A percentile compares a stretch with the other conserved stretches of the same genome.
Conservation (phyloP, 2,888 invertebrate species). For the Drosophila testacea region DNA sequence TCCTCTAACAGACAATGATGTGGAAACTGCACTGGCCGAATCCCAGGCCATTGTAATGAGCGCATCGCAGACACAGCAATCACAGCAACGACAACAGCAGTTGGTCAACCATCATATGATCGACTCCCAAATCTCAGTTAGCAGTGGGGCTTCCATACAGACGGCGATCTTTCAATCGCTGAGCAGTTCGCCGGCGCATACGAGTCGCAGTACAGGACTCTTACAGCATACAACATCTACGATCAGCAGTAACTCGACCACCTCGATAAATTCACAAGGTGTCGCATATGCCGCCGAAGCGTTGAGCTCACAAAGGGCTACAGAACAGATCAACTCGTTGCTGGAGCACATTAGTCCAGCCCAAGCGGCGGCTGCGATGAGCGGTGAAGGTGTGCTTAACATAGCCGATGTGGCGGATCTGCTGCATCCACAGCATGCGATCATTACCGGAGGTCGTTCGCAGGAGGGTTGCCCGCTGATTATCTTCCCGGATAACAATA, state of each 20-base stretch:
- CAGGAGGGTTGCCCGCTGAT: conserved; percentile 96
- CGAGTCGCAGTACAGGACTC: conserved; percentile 47
- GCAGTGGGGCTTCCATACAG: conserved; percentile 84
- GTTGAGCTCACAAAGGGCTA: conserved; percentile 51
- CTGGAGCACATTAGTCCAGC: conserved; percentile 82
- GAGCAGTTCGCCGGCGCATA: conserved; percentile 72
- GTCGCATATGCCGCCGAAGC: conserved; percentile 75
- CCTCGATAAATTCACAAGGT: conserved; percentile 61
- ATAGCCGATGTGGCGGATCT: conserved; percentile 92
- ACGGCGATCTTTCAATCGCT: conserved; percentile 83
- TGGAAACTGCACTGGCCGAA: conserved; percentile 79
- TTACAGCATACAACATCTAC: conserved; percentile 69
- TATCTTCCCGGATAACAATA: conserved; percentile 97
- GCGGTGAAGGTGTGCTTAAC: conserved; percentile 82
- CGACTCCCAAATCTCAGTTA: conserved; percentile 84
- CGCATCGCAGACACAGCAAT: conserved; percentile 75
- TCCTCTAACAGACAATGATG: conserved; percentile 78
- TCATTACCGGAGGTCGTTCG: conserved; percentile 97
- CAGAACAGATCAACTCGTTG: conserved; percentile 82
- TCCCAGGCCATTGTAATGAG: conserved; percentile 81
- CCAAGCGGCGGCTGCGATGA: conserved; percentile 79
- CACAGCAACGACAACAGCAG: conserved; percentile 73
- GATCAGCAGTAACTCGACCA: conserved; percentile 69
- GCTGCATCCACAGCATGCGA: conserved; percentile 94
- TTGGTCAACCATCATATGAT: conserved; percentile 81